Conservation (phyloP, 2,888 invertebrate genomes). For the Schrankia costaestrigalis region DNA sequence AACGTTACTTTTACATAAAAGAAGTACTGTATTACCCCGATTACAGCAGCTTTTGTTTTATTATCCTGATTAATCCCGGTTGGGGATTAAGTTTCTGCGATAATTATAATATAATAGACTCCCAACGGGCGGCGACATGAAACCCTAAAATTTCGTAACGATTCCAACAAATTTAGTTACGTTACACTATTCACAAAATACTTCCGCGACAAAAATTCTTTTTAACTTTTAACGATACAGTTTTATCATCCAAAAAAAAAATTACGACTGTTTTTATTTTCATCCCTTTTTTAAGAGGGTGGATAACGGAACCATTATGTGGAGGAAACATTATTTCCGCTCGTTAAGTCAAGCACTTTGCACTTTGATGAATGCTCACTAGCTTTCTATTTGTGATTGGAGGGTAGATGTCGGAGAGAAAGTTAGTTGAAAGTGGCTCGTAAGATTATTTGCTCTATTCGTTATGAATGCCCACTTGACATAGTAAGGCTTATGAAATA, state of each 20-base stretch:
- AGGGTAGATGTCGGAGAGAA: conserved; percentile 31
- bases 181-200: no score
- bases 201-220: no score
- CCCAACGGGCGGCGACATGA: no score
- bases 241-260: conserved; percentile 48
- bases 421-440: conserved; percentile 6
- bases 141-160: no score
- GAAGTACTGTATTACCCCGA: no score
- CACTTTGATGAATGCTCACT: conserved; percentile 74
- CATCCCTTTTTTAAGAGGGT: conserved; percentile 47
- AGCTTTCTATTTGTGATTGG: conserved; percentile 52
- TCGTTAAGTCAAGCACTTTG: conserved; percentile 73
- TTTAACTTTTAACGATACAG: conserved; percentile 29
- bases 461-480: conserved; percentile 8
- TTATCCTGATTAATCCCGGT: no score
- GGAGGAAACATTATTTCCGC: conserved; percentile 77
- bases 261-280: conserved; percentile 58
- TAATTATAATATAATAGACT: no score
- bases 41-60: no score
- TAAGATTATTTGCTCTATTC: conserved; percentile 6
- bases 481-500: no score
- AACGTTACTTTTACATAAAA: no score
- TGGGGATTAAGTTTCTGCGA: no score
- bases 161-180: no score
- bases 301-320: conserved; percentile 66